phyloP scores from a whole-genome alignment of 2,888 invertebrate genomes.

The Serrognathus titanus region DNA sequence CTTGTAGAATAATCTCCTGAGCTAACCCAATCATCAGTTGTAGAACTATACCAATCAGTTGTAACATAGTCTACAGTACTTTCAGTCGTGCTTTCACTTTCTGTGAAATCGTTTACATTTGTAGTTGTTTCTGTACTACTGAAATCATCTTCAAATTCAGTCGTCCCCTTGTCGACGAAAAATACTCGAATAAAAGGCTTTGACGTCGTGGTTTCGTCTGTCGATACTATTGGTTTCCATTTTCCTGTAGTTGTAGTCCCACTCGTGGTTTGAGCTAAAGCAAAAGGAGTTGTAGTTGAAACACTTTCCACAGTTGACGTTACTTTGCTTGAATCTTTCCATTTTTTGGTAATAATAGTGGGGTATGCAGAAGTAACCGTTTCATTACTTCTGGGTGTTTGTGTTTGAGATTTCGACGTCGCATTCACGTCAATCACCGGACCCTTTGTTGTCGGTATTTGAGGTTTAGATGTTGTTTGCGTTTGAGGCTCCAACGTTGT shows the following conservation, averaged over 20 bases:
- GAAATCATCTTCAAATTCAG: background rate
- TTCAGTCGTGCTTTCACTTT: background rate
- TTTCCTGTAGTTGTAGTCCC: background rate
- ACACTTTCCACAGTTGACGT: too few species aligned
- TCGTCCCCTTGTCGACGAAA: background rate
- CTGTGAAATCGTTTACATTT: background rate
- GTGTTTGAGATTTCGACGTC: background rate
- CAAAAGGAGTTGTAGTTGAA: too few species aligned
- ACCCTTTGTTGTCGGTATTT: background rate
- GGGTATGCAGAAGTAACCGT: too few species aligned
- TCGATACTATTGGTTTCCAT: background rate
- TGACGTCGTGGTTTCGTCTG: background rate
- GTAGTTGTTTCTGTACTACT: background rate
- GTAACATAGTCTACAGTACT: background rate
- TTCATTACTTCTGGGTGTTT: background rate
- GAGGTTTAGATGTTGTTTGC: background rate
- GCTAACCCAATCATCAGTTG: too few species aligned
- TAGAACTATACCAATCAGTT: background rate
- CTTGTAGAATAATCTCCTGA: too few species aligned
- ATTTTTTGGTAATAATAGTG: too few species aligned
- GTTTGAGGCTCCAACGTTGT: background rate
- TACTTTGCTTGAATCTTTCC: too few species aligned
- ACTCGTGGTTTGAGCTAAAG: too few species aligned
- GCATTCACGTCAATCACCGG: background rate
- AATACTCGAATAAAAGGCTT: background rate